A percentile compares a stretch with the other conserved stretches of the same genome.
phyloP scores from a whole-genome alignment of 2,797 vertebrate genomes.

The Lacerta agilis region DNA sequence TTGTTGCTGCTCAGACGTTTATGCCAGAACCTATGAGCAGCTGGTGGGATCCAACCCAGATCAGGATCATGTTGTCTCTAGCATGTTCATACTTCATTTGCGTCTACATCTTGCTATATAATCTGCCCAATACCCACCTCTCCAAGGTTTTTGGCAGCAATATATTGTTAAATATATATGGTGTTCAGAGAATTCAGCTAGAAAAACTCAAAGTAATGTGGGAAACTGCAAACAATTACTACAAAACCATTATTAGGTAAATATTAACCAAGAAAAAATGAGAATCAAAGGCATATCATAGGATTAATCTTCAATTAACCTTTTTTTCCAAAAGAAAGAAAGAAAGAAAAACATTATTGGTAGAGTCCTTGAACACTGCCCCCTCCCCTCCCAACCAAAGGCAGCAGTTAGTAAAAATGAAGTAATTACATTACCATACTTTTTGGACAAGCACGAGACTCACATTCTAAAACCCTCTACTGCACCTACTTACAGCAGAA shows the following conservation, averaged over 20 bases:
- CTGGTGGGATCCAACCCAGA: neutral
- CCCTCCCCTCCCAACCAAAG: conserved; percentile 26
- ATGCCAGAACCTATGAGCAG: neutral
- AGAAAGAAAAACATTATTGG: conserved; percentile 6
- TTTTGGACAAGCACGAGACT: conserved; percentile 65
- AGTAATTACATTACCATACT: conserved; percentile 79
- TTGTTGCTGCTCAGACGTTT: neutral
- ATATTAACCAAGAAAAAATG: conserved; percentile 69
- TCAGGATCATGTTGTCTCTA: neutral
- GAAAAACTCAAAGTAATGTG: conserved; percentile 55
- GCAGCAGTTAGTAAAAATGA: conserved; percentile 77
- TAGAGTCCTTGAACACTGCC: conserved; percentile 50
- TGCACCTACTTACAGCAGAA: conserved; percentile 71
- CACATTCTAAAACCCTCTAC: conserved; percentile 65
- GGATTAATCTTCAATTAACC: conserved; percentile 76
- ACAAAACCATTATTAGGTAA: conserved; percentile 59
- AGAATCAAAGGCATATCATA: conserved; percentile 69
- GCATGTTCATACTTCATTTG: neutral
- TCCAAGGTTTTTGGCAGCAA: conserved; percentile 45
- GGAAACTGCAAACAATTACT: conserved; percentile 68
- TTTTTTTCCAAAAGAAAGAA: conserved; percentile 40
- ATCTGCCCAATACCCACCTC: conserved; percentile 17
- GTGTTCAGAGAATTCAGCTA: conserved; percentile 50
- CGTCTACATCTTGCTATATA: conserved; percentile 15
- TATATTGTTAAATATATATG: conserved; percentile 36